A percentile compares a stretch with the other conserved stretches of the same genome.
phyloP scores from a whole-genome alignment of 2,797 vertebrate species.

The Atherinosoma microstoma region DNA sequence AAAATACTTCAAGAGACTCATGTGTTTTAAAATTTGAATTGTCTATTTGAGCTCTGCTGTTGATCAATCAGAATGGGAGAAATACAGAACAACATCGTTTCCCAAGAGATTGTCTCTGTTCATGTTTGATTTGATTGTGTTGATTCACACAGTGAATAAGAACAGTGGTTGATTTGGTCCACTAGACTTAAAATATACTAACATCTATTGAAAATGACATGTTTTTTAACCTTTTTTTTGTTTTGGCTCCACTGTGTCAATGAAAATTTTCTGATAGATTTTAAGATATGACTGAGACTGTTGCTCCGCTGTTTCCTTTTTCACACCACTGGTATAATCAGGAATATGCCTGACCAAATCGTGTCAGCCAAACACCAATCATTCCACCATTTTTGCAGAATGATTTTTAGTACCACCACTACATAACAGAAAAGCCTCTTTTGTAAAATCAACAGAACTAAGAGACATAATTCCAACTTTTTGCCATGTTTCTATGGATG shows the following conservation, averaged over 20 bases:
- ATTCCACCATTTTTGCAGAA: constrained; percentile 5
- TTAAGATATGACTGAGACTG: constrained; percentile 7
- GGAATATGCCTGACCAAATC: constrained; percentile 8
- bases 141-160: constrained; percentile 9
- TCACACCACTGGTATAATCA: constrained; percentile 19
- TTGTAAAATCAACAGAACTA: constrained; percentile 5
- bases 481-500: not conserved
- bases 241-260: constrained; percentile 13
- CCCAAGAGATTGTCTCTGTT: constrained; percentile 19
- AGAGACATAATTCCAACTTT: not conserved
- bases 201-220: constrained; percentile 84
- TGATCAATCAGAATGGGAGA: constrained; percentile 30
- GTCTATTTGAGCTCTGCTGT: constrained; percentile 28
- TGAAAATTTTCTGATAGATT: constrained; percentile 3
- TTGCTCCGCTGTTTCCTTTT: constrained; percentile 16
- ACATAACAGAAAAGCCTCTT: constrained; percentile 5
- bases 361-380: constrained; percentile 6
- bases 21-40: constrained; percentile 48
- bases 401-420: not conserved
- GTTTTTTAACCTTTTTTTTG: not conserved
- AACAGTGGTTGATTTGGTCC: constrained; percentile 19
- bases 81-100: constrained; percentile 27
- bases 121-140: constrained; percentile 20
- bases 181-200: not conserved
- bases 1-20: constrained; percentile 48